Base-by-base conservation (phyloP, 2,888 invertebrate genomes). In the Dusona sp. region DNA sequence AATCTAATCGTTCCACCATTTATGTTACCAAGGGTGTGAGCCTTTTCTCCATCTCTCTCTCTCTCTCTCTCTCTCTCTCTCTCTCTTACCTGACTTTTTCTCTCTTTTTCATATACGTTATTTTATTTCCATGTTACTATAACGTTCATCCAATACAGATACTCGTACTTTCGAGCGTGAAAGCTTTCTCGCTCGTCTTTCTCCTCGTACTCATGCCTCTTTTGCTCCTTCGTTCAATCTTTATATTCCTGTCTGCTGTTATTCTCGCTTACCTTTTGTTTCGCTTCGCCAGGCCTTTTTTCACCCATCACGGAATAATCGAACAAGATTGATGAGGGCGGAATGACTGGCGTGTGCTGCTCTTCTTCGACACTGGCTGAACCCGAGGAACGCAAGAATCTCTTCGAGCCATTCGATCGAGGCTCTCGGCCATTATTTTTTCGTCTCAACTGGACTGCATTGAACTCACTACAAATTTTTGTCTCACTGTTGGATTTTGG, bases 291-390 rank as follows among this genome's bases (percentile, higher is more conserved):
- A 45, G 86, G 83, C 88, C 87, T 91, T 91, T 91, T 91, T 91
- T 91, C 92, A 91, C 91, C 93, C 94, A 93, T 94, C 94, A 92
- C 90, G 93, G 91, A 94, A 94, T 94, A 94, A 94, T 94, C 94
- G 94, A 94, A 94, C 92, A 94, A 94, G 94, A 94, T 94, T 93
- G 94, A 94, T 94, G 94, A 94, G 93, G 92, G 90, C 92, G 89
- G 91, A 92, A 90, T 94, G 94, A 94, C 94, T 93, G 90, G 90
- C 91, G 88, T 87, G 79, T 77, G 81, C 68, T 75, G 45, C 45
- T 42, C 25, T 38, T 79, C 82, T 77, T 79, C 78, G 81, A 79
- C 79, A 48, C 25, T 42, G 78, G 57, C 77, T 36, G 48, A 72
- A 54, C 33, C 67, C 65, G 79, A 51, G 61, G 29, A 80, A 80